Conservation (phyloP, 2,113 vertebrate species). For the Dipodomys spectabilis region DNA sequence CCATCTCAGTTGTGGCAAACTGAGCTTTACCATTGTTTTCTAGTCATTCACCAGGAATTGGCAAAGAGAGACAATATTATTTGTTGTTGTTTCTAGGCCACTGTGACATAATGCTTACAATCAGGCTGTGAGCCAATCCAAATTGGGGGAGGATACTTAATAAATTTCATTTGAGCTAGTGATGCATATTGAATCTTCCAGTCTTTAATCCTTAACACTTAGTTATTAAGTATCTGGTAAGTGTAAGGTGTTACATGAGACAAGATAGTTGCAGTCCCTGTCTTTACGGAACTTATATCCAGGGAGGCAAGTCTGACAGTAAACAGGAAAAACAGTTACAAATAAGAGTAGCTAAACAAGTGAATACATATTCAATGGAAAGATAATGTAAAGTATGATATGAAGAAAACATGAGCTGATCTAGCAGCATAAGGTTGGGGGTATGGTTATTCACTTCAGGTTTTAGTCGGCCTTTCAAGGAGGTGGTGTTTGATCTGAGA, state of each 20-base stretch:
- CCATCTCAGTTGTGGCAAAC: neutral
- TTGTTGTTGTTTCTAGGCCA: slow-evolving; percentile 38
- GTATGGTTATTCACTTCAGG: neutral
- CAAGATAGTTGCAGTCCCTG: neutral
- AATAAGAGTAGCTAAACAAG: slow-evolving; percentile 9
- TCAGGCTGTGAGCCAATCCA: slow-evolving; percentile 5
- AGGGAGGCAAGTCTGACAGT: slow-evolving; percentile 6
- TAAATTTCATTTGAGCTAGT: slow-evolving; percentile 63
- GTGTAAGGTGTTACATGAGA: slow-evolving; percentile 25
- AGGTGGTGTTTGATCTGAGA: neutral
- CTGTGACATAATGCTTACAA: slow-evolving; percentile 33
- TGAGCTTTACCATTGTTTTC: slow-evolving; percentile 30
- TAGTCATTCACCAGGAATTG: slow-evolving; percentile 10
- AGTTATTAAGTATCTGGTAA: slow-evolving; percentile 39
- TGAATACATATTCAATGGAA: slow-evolving; percentile 3
- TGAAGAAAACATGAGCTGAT: neutral
- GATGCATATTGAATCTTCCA: slow-evolving; percentile 48
- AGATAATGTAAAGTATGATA: slow-evolving; percentile 14
- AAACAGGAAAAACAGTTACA: slow-evolving; percentile 1
- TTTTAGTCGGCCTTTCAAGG: slow-evolving; percentile 51
- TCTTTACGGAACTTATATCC: neutral
- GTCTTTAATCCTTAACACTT: slow-evolving; percentile 40
- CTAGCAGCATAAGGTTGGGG: neutral
- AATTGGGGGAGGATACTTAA: slow-evolving; percentile 31
- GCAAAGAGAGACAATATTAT: neutral